These are phyloP conservation scores for Unio pictorum DNA, from an alignment of 2,888 invertebrate genomes.

Conservation along the genomic window DNA sequence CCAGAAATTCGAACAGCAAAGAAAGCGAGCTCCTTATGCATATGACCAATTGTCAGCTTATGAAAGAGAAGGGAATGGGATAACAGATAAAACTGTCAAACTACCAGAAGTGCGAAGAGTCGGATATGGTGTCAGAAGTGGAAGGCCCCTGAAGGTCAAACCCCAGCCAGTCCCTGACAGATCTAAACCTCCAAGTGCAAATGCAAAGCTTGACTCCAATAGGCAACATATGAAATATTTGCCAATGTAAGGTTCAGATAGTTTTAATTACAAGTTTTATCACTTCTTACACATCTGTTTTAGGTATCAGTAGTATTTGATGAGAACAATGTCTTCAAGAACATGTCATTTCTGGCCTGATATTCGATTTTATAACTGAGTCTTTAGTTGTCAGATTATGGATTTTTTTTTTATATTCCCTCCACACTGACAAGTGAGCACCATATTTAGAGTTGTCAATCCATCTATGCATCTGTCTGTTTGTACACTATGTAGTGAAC, in stretches of 20 bases:
- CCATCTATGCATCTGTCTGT: too few species aligned
- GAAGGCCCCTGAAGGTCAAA: constrained; percentile 36
- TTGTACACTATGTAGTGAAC: too few species aligned
- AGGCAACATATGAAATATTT: constrained; percentile 32
- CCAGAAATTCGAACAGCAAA: constrained; percentile 19
- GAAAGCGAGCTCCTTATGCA: constrained; percentile 42
- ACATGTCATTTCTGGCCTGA: too few species aligned
- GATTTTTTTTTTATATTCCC: too few species aligned
- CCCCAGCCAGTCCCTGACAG: constrained; percentile 18
- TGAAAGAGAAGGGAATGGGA: constrained; percentile 41
- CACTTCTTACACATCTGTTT: neutral
- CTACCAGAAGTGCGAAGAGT: constrained; percentile 49
- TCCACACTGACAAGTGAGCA: too few species aligned
- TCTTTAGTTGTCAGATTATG: too few species aligned
- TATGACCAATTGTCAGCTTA: constrained; percentile 48
- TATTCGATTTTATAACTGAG: too few species aligned
- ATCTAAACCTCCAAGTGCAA: constrained; percentile 25
- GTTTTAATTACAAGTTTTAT: neutral
- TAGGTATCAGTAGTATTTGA: too few species aligned
- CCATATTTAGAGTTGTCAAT: too few species aligned
- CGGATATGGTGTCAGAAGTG: constrained; percentile 57
- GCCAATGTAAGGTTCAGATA: constrained; percentile 31
- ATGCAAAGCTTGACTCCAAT: constrained; percentile 30
- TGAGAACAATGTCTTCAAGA: too few species aligned
- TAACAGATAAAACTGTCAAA: constrained; percentile 61